Evolutionary conservation across 2,113 vertebrate genomes (phyloP).

Genomic region (Nerophis ophidion): DNA sequence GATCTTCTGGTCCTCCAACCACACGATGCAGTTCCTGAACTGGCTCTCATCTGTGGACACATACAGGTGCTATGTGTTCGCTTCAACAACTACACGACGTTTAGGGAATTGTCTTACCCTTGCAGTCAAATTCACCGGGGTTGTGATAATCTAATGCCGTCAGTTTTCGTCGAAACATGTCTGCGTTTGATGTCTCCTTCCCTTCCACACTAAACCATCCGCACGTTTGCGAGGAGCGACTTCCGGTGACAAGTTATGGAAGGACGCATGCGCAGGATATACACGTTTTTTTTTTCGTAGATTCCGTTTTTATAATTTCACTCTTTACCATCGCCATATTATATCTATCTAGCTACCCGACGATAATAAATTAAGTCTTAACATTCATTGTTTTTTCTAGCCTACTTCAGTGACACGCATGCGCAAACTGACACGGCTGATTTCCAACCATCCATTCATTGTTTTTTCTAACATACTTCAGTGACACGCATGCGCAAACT

Average conservation of each 20-base stretch:
- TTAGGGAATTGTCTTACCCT: conserved; percentile 66
- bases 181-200: background rate
- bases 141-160: conserved; percentile 91
- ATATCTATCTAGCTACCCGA: too few species aligned
- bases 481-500: too few species aligned
- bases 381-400: too few species aligned
- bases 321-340: too few species aligned
- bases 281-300: too few species aligned
- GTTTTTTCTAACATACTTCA: too few species aligned
- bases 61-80: background rate
- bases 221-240: background rate
- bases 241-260: background rate
- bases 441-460: too few species aligned
- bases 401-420: too few species aligned
- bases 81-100: background rate
- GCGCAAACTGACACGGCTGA: too few species aligned
- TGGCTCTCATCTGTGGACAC: conserved; percentile 85
- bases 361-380: too few species aligned
- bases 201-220: background rate
- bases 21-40: conserved; percentile 95
- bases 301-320: too few species aligned
- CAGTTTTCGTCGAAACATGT: conserved; percentile 90
- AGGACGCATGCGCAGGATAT: background rate
- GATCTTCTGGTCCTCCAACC: conserved; percentile 98
- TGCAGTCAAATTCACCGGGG: conserved; percentile 80